phyloP scores from a whole-genome alignment of 2,797 vertebrate genomes.

The Hydrophis major region DNA sequence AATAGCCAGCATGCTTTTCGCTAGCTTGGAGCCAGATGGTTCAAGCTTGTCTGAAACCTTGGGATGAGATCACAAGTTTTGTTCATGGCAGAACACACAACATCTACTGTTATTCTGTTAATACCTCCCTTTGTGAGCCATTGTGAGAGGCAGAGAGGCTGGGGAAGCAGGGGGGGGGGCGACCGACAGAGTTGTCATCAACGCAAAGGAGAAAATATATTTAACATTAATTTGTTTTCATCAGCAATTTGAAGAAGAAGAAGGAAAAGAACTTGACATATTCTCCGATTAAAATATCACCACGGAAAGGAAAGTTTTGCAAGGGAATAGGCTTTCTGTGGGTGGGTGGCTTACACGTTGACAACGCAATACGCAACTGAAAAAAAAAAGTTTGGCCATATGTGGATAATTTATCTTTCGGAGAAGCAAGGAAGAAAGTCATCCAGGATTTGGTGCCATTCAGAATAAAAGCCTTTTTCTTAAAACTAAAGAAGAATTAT shows the following conservation, averaged over 20 bases:
- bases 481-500: slow-evolving; percentile 31
- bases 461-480: not conserved
- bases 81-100: slow-evolving; percentile 69
- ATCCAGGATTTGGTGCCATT: not conserved
- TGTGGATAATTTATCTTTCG: not conserved
- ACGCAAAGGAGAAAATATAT: slow-evolving; percentile 26
- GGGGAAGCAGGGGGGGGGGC: slow-evolving; percentile 22
- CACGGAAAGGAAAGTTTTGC: slow-evolving; percentile 50
- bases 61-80: slow-evolving; percentile 81
- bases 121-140: slow-evolving; percentile 60
- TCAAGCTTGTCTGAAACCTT: slow-evolving; percentile 78
- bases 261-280: not conserved
- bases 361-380: not conserved
- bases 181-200: slow-evolving; percentile 58
- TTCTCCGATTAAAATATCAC: slow-evolving; percentile 62
- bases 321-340: slow-evolving; percentile 35
- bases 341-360: slow-evolving; percentile 18
- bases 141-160: slow-evolving; percentile 46
- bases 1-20: slow-evolving; percentile 77
- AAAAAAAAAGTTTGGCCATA: slow-evolving; percentile 45
- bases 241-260: slow-evolving; percentile 57
- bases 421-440: not conserved
- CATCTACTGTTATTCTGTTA: slow-evolving; percentile 64
- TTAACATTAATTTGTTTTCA: slow-evolving; percentile 68
- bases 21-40: slow-evolving; percentile 91